phyloP scores from a whole-genome alignment of 2,888 invertebrate genomes.

The Tipula vernalis region DNA sequence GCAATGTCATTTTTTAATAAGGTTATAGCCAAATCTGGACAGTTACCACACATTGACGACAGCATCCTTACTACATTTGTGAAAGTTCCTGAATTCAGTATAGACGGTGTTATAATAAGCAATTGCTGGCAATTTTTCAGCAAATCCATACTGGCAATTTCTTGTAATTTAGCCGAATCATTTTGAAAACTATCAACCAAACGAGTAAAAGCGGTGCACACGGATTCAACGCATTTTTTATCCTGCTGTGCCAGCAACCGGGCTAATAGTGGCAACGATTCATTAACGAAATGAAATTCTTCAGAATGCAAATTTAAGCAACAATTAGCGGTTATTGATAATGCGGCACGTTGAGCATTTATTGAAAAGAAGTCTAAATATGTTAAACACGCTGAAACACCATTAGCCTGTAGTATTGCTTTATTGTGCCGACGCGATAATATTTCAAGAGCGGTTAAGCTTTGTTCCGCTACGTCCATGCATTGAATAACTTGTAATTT shows the following conservation, averaged over 20 bases:
- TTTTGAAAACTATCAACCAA: constrained; percentile 93
- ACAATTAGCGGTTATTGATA: constrained; percentile 95
- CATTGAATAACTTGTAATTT: constrained; percentile 96
- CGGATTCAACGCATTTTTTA: constrained; percentile 95
- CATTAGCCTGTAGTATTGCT: constrained; percentile 86
- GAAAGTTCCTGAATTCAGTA: constrained; percentile 89
- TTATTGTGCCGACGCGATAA: constrained; percentile 93
- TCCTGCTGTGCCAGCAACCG: constrained; percentile 73
- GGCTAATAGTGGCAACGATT: constrained; percentile 76
- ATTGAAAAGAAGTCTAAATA: constrained; percentile 98
- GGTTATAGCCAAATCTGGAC: constrained; percentile 85
- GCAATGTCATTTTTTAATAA: constrained; percentile 91
- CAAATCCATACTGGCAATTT: constrained; percentile 79
- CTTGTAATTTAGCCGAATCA: constrained; percentile 79
- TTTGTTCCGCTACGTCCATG: constrained; percentile 99
- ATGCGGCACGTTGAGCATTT: constrained; percentile 90
- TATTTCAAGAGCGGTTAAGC: constrained; percentile 93
- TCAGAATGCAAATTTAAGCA: constrained; percentile 87
- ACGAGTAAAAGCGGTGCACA: constrained; percentile 91
- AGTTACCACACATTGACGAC: constrained; percentile 90
- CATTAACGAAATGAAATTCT: constrained; percentile 87
- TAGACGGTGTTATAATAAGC: constrained; percentile 89
- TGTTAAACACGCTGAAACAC: constrained; percentile 90
- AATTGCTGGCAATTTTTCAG: constrained; percentile 84
- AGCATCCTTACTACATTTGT: constrained; percentile 93